Evolutionary conservation across 2,797 vertebrate genomes (phyloP), one percentile per base, ranked within the genome.

Genomic region (Aplochiton taeniatus): DNA sequence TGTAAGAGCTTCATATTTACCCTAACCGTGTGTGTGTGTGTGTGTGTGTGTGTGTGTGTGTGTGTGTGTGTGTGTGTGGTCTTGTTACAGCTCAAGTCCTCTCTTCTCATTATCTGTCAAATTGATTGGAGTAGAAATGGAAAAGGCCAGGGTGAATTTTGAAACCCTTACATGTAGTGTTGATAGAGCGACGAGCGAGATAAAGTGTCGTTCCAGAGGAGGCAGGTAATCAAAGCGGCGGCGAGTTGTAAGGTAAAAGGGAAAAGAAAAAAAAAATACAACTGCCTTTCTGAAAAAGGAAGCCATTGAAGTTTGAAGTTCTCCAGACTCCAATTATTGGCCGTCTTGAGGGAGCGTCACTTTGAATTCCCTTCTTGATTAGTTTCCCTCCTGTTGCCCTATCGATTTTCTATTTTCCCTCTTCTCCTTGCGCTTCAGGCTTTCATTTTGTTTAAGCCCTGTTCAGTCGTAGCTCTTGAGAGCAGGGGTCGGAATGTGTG

Each of bases 101-200:
- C 9, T 53, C 51, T 19, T 53, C 51, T 19, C 17, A 66, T 73
- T 76, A 51, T 73, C 48, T 14, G 49, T 11, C 13, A 48, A 70
- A 83, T 85, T 79, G 79, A 85, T 85, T 83, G 73, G 63, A 61
- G 72, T 77, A 49, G 76, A 76, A 75, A 67, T 45, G 69, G 74
- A 58, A 85, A 83, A 88, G 80, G 85, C 84, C 74, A 75, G 4
- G 10, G 61, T 59, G 59, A 57, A 80, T 70, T n/a, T 61, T 68
- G 18, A 81, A 58, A 70, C 78, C 80, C 76, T 78, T 77, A 63
- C 64, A 51, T 3, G 46, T 8, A 16, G 48, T 55, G 60, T 66
- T 72, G 69, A 71, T 46, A 59, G 46, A 54, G 52, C 45, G 48
- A 56, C 46, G 18, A 42, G 16, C 18, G 44, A 17, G 42, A 58